Evolutionary conservation across 1,140 invertebrate species (phyloP), one percentile per base, ranked within the genome.

Genomic region (Cydia splendana): DNA sequence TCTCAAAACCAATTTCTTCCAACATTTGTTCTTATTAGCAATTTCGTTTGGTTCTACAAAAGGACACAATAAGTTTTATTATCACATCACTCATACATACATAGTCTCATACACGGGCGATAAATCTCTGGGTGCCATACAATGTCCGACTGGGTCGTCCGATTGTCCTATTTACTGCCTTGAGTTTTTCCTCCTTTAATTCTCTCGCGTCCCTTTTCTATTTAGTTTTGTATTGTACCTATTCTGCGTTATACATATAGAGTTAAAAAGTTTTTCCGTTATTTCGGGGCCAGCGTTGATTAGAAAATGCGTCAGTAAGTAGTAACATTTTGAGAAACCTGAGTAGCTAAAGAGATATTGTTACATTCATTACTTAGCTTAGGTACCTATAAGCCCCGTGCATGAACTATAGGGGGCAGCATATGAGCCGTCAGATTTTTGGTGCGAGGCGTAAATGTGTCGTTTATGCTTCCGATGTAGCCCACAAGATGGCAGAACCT

Each of bases 141-240:
- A 88, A 90, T 91, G 88, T 91, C 65, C 87, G 88, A 89, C 77
- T 88, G 82, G 88, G 89, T 87, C 88, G 84, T 82, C 84, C 83
- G 86, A 87, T 89, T 87, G 88, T 91, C 80, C 79, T 88, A 86
- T 87, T 88, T 88, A 87, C 84, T 85, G 83, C 81, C 83, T 42
- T 78, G 81, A 85, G 83, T 85, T 87, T 89, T 86, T 83, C 84
- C 83, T 80, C 82, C 85, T 88, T 90, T 84, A 88, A 86, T 89
- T 90, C 87, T 88, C 84, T 81, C 84, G 85, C 88, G 84, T 87
- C 77, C 79, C 81, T 78, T 79, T 87, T 87, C 81, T 88, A 83
- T 85, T 84, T 82, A 82, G 85, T 86, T 71, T 71, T 87, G 83
- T 88, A 81, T 85, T 84, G 75, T 74, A 65, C 51, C 12, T 28